Base-by-base conservation (phyloP, 2,113 vertebrate genomes). In the Hemibagrus wyckioides region DNA sequence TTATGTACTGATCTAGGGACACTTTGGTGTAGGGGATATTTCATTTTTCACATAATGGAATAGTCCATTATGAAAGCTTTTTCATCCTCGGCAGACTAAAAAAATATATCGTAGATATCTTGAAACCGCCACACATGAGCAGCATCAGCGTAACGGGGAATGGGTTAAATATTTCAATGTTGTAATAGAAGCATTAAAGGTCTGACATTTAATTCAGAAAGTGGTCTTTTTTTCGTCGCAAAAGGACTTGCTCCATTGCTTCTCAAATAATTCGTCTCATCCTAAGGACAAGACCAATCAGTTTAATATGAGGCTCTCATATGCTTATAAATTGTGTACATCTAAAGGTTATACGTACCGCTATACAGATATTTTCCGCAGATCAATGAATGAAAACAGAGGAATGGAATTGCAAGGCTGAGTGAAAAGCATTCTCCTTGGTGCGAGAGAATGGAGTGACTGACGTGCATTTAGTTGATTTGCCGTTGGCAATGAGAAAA, bases 401-500 rank as follows among this genome's bases (percentile, higher is more conserved):
- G 79, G 67, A 89, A 85, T 85, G 91, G 87, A 89, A 89, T 85
- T 89, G 87, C 75, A n/a, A 57, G 87, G 88, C 65, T 56, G 59
- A 88, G 89, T 88, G 80, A 85, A 90, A 88, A 86, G 88, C 88
- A 21, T 90, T 91, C 90, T 89, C 89, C 87, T 83, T 67, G 79
- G 85, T 90, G 90, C 79, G 89, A 82, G 79, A 87, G 85, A 88
- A 88, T 80, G 87, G 73, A 89, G 89, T 89, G 86, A 93, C 92
- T 90, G 81, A 93, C 92, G 89, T 90, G 89, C 87, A 90, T 92
- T 93, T 90, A 89, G 92, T 84, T 89, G 90, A 93, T 90, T 91
- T 92, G 91, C 90, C 80, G 89, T 90, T 89, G 92, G 84, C 89
- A 80, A 91, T 91, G 90, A 92, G 85, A 89, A 91, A 84, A 89